Evolutionary conservation across 2,888 invertebrate genomes (phyloP).

Genomic region (Pherbina coryleti): DNA sequence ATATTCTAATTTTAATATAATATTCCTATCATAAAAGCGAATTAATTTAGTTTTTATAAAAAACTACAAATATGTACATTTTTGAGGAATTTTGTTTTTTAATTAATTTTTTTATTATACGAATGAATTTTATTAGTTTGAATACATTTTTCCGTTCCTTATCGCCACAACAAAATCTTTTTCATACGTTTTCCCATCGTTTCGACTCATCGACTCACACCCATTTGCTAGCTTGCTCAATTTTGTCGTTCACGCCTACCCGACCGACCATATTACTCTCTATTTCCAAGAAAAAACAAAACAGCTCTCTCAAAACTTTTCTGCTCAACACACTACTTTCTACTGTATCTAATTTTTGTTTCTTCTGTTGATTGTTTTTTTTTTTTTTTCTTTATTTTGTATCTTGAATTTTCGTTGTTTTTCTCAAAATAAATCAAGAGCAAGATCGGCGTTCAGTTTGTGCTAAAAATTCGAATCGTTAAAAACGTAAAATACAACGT

Average conservation of each 20-base stretch:
- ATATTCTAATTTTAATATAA: too few species aligned
- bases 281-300: not conserved
- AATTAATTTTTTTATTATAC: too few species aligned
- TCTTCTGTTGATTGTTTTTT: slow-evolving; percentile 15
- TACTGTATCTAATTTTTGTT: slow-evolving; percentile 21
- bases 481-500: slow-evolving; percentile 54
- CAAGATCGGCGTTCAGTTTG: slow-evolving; percentile 59
- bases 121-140: too few species aligned
- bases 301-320: not conserved
- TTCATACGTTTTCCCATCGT: not conserved
- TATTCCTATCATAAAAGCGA: too few species aligned
- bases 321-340: not conserved
- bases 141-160: too few species aligned
- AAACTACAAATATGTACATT: too few species aligned
- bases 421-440: slow-evolving; percentile 34
- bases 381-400: slow-evolving; percentile 16
- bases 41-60: too few species aligned
- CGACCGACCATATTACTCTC: not conserved
- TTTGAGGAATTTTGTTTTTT: too few species aligned
- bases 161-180: not conserved
- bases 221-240: not conserved
- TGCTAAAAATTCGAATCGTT: slow-evolving; percentile 66
- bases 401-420: slow-evolving; percentile 27
- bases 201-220: too few species aligned
- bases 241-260: not conserved